These are phyloP conservation scores for Henicopernis longicauda DNA, from an alignment of 2,113 vertebrate species.

Conservation along the genomic window DNA sequence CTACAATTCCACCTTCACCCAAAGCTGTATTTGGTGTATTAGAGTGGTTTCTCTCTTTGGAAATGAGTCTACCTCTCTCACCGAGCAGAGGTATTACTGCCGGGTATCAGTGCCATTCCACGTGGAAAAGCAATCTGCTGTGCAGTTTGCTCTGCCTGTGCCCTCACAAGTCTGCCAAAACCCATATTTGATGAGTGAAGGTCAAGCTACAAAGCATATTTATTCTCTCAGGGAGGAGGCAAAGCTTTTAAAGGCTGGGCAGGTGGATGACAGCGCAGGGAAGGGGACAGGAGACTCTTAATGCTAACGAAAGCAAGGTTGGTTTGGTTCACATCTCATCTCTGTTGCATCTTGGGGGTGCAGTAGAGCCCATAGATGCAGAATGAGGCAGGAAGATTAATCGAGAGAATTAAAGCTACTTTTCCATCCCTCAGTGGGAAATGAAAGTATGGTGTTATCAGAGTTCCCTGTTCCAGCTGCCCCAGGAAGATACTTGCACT, in stretches of 20 bases:
- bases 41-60: not conserved
- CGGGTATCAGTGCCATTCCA: accelerated
- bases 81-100: not conserved
- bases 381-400: not conserved
- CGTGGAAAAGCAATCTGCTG: not conserved
- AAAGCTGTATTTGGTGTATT: not conserved
- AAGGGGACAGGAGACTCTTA: not conserved
- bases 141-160: not conserved
- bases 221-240: not conserved
- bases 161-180: not conserved
- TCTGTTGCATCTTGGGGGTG: not conserved
- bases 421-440: not conserved
- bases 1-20: not conserved
- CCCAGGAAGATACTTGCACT: not conserved
- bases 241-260: not conserved
- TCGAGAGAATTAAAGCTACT: not conserved
- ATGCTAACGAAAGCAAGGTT: not conserved
- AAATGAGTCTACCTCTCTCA: not conserved
- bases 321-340: not conserved
- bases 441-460: not conserved
- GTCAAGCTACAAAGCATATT: not conserved
- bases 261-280: not conserved
- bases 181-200: not conserved
- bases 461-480: not conserved
- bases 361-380: not conserved